Evolutionary conservation across 2,888 invertebrate genomes (phyloP), one percentile per base, ranked within the genome.

Genomic region (Drosophila mettleri): DNA sequence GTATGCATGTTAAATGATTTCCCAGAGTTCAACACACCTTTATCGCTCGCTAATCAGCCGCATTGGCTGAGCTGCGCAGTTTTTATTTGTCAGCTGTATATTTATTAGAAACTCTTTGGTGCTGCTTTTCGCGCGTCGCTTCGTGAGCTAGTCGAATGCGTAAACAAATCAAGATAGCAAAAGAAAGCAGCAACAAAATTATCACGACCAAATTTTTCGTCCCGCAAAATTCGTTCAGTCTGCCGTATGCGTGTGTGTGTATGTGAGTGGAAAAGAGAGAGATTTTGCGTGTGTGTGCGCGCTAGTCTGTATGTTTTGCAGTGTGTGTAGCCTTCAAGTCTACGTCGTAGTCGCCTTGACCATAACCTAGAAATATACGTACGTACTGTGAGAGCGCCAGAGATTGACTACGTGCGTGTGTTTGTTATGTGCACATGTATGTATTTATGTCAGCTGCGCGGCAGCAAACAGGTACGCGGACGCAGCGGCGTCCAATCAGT

Each of bases 21-120:
- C 58, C 49, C 62, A 69, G 78, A 78, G 82, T 84, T 82, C 86
- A 82, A 80, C 86, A 82, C 60, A 82, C 82, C 68, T 82, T 82
- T 82, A 86, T 82, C 82, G 69, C 64, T 61, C 58, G 49, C 68
- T 76, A 79, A 82, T 78, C 76, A 66, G 41, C 34, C 64, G 59
- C 54, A 63, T 59, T 57, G 41, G 63, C 18, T 57, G 7, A 63
- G 62, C 54, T 75, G 65, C 71, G 71, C 71, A 65, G 58, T 70
- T 53, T 55, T 14, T 46, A 31, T 33, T n/a, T 33, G 18, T 45
- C 45, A 29, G 45, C 27, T 29, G 33, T 1, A 16, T 43, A n/a
- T 59, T 57, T 54, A 34, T 57, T 51, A 43, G 46, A 22, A 71
- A 76, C 67, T 71, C 64, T 71, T 74, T 67, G 22, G 41, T 46